Percentiles rank a stretch among this genome's conserved stretches.
These are phyloP conservation scores for Heterohyrax brucei DNA, from an alignment of 2,797 vertebrate genomes.

Conservation along the genomic window DNA sequence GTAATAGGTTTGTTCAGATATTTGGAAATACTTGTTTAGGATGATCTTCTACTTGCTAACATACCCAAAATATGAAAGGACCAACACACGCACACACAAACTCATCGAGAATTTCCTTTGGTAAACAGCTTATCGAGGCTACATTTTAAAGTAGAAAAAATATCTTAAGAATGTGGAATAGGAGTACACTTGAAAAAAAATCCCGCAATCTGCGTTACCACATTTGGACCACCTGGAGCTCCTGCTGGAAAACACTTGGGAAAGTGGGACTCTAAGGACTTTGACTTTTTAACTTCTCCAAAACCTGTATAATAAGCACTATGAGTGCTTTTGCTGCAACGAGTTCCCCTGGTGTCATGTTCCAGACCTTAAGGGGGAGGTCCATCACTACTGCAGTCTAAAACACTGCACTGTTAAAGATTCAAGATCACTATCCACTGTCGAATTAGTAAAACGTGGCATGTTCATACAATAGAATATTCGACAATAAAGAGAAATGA, in stretches of 20 bases:
- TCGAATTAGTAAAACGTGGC: constrained; percentile 22
- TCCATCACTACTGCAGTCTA: not conserved
- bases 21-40: constrained; percentile 79
- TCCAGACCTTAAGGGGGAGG: not conserved
- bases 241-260: not conserved
- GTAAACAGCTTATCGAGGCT: constrained; percentile 64
- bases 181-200: constrained; percentile 61
- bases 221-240: constrained; percentile 56
- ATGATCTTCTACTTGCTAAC: constrained; percentile 74
- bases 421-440: constrained; percentile 52
- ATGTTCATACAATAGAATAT: constrained; percentile 9
- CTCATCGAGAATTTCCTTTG: constrained; percentile 68
- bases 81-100: not conserved
- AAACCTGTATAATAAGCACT: constrained; percentile 2
- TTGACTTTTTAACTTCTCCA: not conserved
- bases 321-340: not conserved
- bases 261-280: not conserved
- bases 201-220: not conserved
- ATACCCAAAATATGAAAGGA: constrained; percentile 74
- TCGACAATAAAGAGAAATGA: constrained; percentile 3
- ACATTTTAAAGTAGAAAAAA: constrained; percentile 72
- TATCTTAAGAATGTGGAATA: constrained; percentile 56
- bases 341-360: not conserved
- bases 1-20: constrained; percentile 71
- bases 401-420: constrained; percentile 34